Percentiles rank a stretch among this genome's conserved stretches.
Evolutionary conservation across 2,113 vertebrate species (phyloP).

Genomic region (Corynorhinus townsendii): DNA sequence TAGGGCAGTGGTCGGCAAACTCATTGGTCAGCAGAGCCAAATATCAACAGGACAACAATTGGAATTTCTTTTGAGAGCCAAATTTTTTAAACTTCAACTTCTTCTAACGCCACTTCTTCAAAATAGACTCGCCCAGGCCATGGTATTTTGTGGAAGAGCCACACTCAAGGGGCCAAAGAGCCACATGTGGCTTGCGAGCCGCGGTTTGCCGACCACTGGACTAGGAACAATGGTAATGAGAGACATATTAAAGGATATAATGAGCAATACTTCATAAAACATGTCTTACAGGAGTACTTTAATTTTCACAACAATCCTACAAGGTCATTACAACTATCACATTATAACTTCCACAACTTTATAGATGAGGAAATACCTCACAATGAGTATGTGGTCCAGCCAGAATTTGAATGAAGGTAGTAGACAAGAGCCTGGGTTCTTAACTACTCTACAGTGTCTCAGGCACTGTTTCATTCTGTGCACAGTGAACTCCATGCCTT

Average conservation of each 20-base stretch:
- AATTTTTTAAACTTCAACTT: no score
- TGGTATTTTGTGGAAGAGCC: no score
- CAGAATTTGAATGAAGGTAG: background rate
- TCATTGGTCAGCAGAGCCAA: no score
- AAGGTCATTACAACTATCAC: background rate
- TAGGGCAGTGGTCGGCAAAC: no score
- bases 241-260: background rate
- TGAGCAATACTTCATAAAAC: background rate
- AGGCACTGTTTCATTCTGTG: background rate
- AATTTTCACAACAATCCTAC: background rate
- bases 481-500: background rate
- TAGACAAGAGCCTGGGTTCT: background rate
- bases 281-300: background rate
- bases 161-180: no score
- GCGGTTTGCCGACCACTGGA: no score
- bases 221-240: background rate
- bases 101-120: no score
- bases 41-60: no score
- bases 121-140: no score
- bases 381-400: background rate
- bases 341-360: background rate
- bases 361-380: background rate
- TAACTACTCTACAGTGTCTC: background rate
- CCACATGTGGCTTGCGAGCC: no score
- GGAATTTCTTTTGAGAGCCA: no score